Evolutionary conservation across 2,888 invertebrate species (phyloP).

Genomic region (Melipona bicolor): DNA sequence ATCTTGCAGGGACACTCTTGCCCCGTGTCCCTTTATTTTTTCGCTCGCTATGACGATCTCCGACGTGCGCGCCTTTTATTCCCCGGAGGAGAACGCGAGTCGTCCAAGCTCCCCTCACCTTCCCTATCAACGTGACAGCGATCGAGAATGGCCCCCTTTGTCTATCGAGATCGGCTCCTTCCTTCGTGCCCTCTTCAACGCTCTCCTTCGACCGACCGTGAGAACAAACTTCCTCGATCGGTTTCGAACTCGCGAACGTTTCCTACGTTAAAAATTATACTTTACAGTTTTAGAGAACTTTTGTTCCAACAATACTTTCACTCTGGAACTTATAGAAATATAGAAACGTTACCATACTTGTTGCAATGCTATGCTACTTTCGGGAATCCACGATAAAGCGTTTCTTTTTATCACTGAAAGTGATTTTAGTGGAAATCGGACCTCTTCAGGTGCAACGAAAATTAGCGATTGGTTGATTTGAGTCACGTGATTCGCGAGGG

Average conservation of each 20-base stretch:
- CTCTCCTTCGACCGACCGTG: slow-evolving; percentile 16
- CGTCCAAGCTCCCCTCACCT: slow-evolving; percentile 21
- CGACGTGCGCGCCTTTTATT: slow-evolving; percentile 48
- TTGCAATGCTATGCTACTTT: too few species aligned
- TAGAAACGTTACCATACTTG: too few species aligned
- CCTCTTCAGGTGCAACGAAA: too few species aligned
- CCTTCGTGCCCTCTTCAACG: slow-evolving; percentile 4
- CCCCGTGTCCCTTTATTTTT: slow-evolving; percentile 46
- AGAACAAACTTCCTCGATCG: slow-evolving; percentile 8
- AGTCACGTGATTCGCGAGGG: too few species aligned
- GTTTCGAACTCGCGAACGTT: neutral
- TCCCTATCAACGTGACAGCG: slow-evolving; percentile 50
- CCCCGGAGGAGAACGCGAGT: slow-evolving; percentile 33
- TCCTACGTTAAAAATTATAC: too few species aligned
- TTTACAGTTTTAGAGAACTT: too few species aligned
- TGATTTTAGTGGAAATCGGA: too few species aligned
- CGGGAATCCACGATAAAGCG: too few species aligned
- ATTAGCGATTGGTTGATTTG: too few species aligned
- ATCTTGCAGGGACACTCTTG: slow-evolving; percentile 64
- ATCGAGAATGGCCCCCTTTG: slow-evolving; percentile 42
- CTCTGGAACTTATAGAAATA: too few species aligned
- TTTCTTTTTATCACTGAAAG: too few species aligned
- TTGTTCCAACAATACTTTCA: too few species aligned
- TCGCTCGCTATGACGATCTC: slow-evolving; percentile 59
- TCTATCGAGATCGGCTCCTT: slow-evolving; percentile 37